Evolutionary conservation across 2,888 invertebrate genomes (phyloP), one percentile per base, ranked within the genome.

Genomic region (Vanessa cardui): DNA sequence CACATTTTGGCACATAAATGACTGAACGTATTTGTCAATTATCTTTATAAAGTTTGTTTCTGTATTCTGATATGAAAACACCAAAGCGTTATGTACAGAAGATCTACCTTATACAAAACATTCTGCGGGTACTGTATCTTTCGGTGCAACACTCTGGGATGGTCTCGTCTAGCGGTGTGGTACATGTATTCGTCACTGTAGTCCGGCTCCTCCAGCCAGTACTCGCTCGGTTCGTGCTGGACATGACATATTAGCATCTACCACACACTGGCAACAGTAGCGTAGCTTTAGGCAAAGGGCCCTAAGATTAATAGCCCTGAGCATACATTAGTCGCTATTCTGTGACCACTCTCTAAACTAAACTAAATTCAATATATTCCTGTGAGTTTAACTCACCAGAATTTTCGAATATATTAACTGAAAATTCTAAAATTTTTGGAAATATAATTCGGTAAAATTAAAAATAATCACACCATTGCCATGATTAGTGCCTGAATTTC

Each of bases 61-160:
- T 8, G 52, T 54, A 31, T 16, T 6, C 26, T 26, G 18, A 8
- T 47, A 18, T 47, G 47, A 39, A 20, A n/a, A 56, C 15, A 26
- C 26, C 21, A 52, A 56, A 46, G 54, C 60, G 62, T 58, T 62
- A 66, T 58, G 39, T 67, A 69, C 68, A 71, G 47, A 68, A 65
- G 64, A 52, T 69, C 86, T 88, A 93, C 93, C 93, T 93, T 93
- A 81, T 88, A 93, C 78, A 92, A 83, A 76, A 90, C 88, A 83
- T 93, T 92, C 86, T 92, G 90, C 80, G 92, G 90, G 77, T 90
- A 92, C 84, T 92, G 93, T 78, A 92, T 92, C 88, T 91, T 92
- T 85, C 92, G 91, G 75, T 92, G 91, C 83, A 81, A 90, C 74
- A 92, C 90, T 78, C 90, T 84, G 67, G 88, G 83, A 76, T 93